Evolutionary conservation across 2,113 vertebrate genomes (phyloP).

Genomic region (Prinia subflava): DNA sequence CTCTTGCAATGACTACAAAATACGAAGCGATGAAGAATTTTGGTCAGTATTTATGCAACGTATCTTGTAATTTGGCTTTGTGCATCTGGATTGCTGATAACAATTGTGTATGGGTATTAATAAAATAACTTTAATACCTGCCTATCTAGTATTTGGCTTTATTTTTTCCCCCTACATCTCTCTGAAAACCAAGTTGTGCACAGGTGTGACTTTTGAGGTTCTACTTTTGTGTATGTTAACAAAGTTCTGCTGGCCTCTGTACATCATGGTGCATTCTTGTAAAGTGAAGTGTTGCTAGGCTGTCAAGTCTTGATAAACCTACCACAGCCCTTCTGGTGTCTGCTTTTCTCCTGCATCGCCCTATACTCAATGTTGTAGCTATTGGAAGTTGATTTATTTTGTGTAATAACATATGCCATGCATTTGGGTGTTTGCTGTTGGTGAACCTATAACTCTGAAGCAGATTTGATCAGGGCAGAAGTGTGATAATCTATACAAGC

Average conservation of each 20-base stretch:
- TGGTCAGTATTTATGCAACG: background rate
- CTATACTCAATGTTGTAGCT: accelerated
- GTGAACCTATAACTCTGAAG: background rate
- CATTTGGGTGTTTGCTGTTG: background rate
- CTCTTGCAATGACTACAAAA: background rate
- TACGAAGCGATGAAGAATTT: background rate
- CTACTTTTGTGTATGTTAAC: background rate
- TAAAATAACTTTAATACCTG: background rate
- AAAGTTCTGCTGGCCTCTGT: background rate
- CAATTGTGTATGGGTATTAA: accelerated
- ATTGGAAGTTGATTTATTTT: background rate
- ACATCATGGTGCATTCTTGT: background rate
- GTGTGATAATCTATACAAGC: background rate
- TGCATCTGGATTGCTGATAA: background rate
- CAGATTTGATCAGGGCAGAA: background rate
- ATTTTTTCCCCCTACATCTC: background rate
- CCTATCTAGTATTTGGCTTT: background rate
- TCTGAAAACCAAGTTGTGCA: background rate
- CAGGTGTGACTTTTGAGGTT: background rate
- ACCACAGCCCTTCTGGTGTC: background rate
- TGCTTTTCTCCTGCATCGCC: background rate
- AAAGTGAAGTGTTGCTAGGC: background rate
- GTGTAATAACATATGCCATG: background rate
- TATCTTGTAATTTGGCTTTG: background rate
- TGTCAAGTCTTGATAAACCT: background rate